Conservation (phyloP, 2,113 vertebrate species). For the Camelus dromedarius region DNA sequence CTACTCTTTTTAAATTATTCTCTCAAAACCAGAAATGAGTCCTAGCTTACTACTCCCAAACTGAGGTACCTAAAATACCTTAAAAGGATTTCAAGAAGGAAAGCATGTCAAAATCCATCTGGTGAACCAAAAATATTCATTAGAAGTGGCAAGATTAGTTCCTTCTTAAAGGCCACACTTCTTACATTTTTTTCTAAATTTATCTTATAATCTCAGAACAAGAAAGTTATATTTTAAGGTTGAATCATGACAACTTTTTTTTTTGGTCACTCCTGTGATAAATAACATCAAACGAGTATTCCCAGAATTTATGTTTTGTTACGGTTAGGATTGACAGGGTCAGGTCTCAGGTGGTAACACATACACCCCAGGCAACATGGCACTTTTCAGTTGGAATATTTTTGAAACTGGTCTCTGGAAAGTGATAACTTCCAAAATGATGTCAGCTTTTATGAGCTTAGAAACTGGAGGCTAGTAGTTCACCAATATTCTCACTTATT, state of each 20-base stretch:
- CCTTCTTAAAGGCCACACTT: not conserved
- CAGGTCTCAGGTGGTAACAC: not conserved
- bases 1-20: not conserved
- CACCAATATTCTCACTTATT: not conserved
- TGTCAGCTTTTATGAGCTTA: not conserved
- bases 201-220: not conserved
- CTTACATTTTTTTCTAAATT: not conserved
- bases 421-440: not conserved
- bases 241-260: not conserved
- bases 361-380: not conserved
- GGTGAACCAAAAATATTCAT: not conserved
- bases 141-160: not conserved
- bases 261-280: not conserved
- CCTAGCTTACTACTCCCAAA: not conserved
- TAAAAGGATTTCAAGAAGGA: not conserved
- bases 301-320: not conserved
- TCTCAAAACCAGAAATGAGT: not conserved
- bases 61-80: not conserved
- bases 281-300: not conserved
- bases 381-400: not conserved
- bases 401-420: conserved; percentile 9
- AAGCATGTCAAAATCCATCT: not conserved
- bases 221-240: not conserved
- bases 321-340: not conserved
- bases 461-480: not conserved